A percentile compares a stretch with the other conserved stretches of the same genome.
Conservation (phyloP, 2,888 invertebrate genomes). For the Odontocolon sp. region DNA sequence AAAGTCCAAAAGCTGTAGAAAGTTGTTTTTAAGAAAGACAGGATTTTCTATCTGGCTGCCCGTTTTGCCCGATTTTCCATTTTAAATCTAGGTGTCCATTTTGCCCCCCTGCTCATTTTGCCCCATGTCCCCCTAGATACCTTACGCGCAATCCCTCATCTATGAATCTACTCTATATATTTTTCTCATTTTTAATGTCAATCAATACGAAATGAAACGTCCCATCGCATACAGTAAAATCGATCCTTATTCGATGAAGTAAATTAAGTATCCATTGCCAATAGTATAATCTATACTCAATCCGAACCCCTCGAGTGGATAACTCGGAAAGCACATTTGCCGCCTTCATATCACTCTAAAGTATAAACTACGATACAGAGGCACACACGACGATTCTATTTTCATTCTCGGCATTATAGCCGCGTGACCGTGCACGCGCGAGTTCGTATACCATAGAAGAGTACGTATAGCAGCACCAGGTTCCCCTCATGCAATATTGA, state of each 20-base stretch:
- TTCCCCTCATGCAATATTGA: conserved; percentile 80
- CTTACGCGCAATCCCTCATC: too few species aligned
- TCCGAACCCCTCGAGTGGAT: conserved; percentile 10
- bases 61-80: too few species aligned
- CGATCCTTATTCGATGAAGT: conserved; percentile 15
- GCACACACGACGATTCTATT: conserved; percentile 65
- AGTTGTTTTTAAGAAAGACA: too few species aligned
- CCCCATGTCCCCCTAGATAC: too few species aligned
- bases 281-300: conserved; percentile 36
- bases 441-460: conserved; percentile 6
- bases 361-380: conserved; percentile 47
- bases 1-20: too few species aligned
- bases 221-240: background rate
- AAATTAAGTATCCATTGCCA: conserved; percentile 37
- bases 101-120: too few species aligned
- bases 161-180: too few species aligned
- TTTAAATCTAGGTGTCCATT: too few species aligned
- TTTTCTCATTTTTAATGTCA: background rate
- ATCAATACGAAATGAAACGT: conserved; percentile 10
- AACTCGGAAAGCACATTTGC: conserved; percentile 51
- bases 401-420: conserved; percentile 77
- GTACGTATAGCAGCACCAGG: conserved; percentile 52
- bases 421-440: conserved; percentile 73
- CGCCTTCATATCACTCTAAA: conserved; percentile 52
- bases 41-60: too few species aligned